phyloP scores from a whole-genome alignment of 2,888 invertebrate species.

The Melipona bicolor region DNA sequence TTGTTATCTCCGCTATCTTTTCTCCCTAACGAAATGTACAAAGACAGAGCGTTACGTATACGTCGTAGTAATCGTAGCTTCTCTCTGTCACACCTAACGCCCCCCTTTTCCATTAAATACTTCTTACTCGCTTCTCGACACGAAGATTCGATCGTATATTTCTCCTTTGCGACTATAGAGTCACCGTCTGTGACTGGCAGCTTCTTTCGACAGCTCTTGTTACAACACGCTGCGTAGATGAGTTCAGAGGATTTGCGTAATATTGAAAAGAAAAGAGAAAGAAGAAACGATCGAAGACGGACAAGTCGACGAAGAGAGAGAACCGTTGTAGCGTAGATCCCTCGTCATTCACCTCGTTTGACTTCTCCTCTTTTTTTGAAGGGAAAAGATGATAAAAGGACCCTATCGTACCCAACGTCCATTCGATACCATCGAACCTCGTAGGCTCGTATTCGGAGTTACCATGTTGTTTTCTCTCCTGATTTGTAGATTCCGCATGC shows the following conservation, averaged over 20 bases:
- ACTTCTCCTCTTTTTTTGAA: neutral
- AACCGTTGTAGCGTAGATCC: neutral
- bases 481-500: conserved; percentile 84
- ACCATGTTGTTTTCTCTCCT: conserved; percentile 79
- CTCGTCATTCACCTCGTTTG: neutral
- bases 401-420: conserved; percentile 4
- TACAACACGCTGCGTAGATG: too few species aligned
- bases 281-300: neutral
- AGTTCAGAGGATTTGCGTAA: too few species aligned
- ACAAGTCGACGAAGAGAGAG: neutral
- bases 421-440: conserved; percentile 7
- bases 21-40: conserved; percentile 20
- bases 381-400: neutral
- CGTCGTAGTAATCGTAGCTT: conserved; percentile 19
- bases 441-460: conserved; percentile 51
- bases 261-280: neutral
- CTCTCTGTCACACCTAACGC: conserved; percentile 26
- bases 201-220: too few species aligned
- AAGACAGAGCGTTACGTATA: neutral
- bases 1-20: conserved; percentile 27
- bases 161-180: too few species aligned
- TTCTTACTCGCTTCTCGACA: conserved; percentile 3
- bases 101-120: conserved; percentile 14
- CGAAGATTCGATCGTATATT: neutral
- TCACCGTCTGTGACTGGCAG: neutral